phyloP scores from a whole-genome alignment of 2,113 vertebrate species.

The Regulus satrapa region DNA sequence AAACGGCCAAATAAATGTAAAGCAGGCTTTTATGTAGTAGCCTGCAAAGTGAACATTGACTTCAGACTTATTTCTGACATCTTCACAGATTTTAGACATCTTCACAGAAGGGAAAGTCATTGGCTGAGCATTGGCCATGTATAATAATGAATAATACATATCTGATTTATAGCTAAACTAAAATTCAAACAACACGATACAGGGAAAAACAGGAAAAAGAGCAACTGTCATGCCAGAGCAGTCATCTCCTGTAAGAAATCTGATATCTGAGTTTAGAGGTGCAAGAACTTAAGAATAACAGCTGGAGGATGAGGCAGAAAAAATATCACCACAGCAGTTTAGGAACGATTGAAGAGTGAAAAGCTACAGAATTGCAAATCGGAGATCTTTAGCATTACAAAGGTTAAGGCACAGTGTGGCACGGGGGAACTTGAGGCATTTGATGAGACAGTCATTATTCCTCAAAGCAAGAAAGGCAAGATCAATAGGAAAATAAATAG shows the following conservation, averaged over 20 bases:
- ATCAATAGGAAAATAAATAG: slow-evolving; percentile 34
- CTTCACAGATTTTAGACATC: too few relatives aligned
- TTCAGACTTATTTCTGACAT: neutral
- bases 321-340: neutral
- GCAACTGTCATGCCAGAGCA: neutral
- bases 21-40: neutral
- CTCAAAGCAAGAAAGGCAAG: neutral
- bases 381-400: slow-evolving; percentile 25
- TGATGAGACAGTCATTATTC: slow-evolving; percentile 10
- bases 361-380: neutral
- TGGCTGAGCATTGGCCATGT: neutral
- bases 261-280: neutral
- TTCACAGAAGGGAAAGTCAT: neutral
- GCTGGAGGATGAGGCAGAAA: neutral
- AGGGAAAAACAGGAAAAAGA: neutral
- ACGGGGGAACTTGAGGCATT: neutral
- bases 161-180: neutral
- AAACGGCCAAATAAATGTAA: neutral
- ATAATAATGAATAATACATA: neutral
- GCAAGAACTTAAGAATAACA: neutral
- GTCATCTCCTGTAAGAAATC: neutral
- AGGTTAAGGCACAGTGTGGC: neutral
- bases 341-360: neutral
- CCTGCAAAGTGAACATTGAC: neutral
- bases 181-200: neutral